Base-by-base conservation (phyloP, 2,797 vertebrate genomes). In the Eidolon dupreanum region DNA sequence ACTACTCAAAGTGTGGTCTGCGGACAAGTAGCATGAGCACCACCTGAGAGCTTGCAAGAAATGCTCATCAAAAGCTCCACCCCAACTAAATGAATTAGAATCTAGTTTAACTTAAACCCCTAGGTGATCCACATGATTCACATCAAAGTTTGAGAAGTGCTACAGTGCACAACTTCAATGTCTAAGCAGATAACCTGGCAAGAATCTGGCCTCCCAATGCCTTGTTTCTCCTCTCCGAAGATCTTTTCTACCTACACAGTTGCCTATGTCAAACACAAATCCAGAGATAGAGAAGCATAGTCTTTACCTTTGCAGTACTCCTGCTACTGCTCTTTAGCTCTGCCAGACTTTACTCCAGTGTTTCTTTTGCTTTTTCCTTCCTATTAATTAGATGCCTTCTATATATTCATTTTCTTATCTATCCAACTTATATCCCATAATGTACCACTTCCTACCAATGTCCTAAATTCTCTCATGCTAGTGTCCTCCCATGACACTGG, bases 401-500 rank as follows among this genome's bases (percentile, higher is more conserved):
- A 53, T 6, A 59, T 15, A 38, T 1, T 3, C 49, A 81, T 59
- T 66, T 96, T 83, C 41, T 59, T 87, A 86, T 41, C n/a, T 77
- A 71, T 6, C 66, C 77, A 53, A 43, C 4, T 59, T 85, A 77
- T 1, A 57, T 41, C 65, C 28, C 46, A 71, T 10, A 28, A 41
- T 16, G 22, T 22, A 36, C 71, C 51, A 85, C 38, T 36, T 94
- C 75, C 74, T 43, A 75, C 16, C 49, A 82, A 22, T 66, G 46
- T 82, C 84, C n/a, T 59, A 26, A 79, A 71, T 91, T 79, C 31
- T 88, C 38, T 94, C 46, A 11, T 51, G 87, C 75, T 93, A n/a
- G 8, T 51, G 26, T 85, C 53, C n/a, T 88, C 19, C 20, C 43
- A 61, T 53, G 22, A 59, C 49, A 49, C 49, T 49, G 49, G 49